Evolutionary conservation across 2,797 vertebrate genomes (phyloP), one percentile per base, ranked within the genome.

Genomic region (Crotalus adamanteus): DNA sequence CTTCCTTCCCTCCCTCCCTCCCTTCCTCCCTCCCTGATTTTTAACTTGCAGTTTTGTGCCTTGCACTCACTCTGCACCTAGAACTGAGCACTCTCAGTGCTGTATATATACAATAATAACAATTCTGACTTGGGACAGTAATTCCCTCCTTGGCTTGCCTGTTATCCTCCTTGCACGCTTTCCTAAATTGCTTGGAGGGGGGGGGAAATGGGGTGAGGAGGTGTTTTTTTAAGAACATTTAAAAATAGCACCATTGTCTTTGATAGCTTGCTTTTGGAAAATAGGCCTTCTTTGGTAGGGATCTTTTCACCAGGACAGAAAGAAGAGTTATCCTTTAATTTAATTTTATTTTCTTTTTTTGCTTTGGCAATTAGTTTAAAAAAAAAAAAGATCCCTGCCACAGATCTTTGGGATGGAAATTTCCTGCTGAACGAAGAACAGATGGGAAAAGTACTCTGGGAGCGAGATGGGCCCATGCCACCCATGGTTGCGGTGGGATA

Each of bases 161-260:
- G 60, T 22, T 89, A 91, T 61, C 3, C 0, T 37, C 56, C 37
- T 42, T 57, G 11, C 94, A 87, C 73, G 5, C 91, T 85, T 51
- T 93, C 4, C 0, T 37, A 85, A 90, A 60, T 47, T 26, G 42
- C 51, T 11, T 56, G 73, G 22, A 56, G 37, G 1, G 26, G 42
- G 73, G 65, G 13, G 13, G 18, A 26, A 16, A 37, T 63, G 63
- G 63, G 26, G 26, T 63, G 61, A 73, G 65, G 65, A 73, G 14
- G 65, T 90, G 28, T 93, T 91, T 90, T 93, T 91, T 90, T 87
- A 18, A 86, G 31, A 92, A 69, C 9, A 4, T 47, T 89, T 92
- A 92, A 91, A 85, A 93, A 89, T 91, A 91, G 83, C 90, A 83
- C 59, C 26, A 42, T 86, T 91, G 90, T 93, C 59, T 25, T 26